Percentiles rank a stretch among this genome's conserved stretches.
Conservation (phyloP, 1,140 invertebrate genomes). For the Trichoplusia ni region DNA sequence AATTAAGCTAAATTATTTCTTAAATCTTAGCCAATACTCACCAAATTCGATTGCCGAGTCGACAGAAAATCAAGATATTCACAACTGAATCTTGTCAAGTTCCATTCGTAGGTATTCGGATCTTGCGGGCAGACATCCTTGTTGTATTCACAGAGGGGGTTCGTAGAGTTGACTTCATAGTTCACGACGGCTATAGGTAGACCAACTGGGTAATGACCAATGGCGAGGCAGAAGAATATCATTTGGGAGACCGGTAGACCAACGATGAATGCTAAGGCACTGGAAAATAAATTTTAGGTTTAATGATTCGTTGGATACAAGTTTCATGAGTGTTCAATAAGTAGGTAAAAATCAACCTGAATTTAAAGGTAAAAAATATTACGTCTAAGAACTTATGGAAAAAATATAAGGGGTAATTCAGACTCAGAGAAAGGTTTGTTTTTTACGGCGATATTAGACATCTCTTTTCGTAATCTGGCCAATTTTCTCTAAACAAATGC, state of each 20-base stretch:
- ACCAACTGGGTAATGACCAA: conserved; percentile 93
- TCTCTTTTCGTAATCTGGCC: too few species aligned
- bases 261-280: conserved; percentile 94
- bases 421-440: too few species aligned
- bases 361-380: too few species aligned
- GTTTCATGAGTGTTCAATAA: too few species aligned
- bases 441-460: too few species aligned
- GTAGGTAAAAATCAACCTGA: too few species aligned
- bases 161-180: conserved; percentile 85
- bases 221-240: conserved; percentile 95
- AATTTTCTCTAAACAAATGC: too few species aligned
- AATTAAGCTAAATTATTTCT: too few species aligned
- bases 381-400: too few species aligned
- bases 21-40: conserved; percentile 62
- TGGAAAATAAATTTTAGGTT: conserved; percentile 66
- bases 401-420: too few species aligned
- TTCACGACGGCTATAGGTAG: conserved; percentile 93
- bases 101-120: conserved; percentile 72
- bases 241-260: conserved; percentile 96
- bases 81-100: conserved; percentile 87
- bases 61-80: conserved; percentile 87
- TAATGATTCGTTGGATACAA: not conserved
- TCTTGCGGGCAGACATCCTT: conserved; percentile 81
- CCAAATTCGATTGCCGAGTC: conserved; percentile 83
- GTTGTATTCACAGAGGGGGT: conserved; percentile 76